These are phyloP conservation scores for Anabas testudineus DNA, from an alignment of 2,797 vertebrate species.

Conservation along the genomic window DNA sequence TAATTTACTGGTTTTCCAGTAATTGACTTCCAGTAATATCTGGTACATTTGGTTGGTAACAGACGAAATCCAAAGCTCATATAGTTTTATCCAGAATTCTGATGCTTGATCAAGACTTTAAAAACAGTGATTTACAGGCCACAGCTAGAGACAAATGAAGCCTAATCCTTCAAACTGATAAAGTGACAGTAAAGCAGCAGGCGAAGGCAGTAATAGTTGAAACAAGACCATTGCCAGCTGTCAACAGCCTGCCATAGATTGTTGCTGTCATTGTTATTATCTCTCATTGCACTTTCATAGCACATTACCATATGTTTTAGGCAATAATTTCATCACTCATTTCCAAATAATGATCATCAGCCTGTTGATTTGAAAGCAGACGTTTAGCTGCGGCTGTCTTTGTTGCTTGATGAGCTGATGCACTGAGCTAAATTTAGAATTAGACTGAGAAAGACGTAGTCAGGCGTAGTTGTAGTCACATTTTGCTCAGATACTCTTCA, in stretches of 20 bases:
- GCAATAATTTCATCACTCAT: slow-evolving; percentile 57
- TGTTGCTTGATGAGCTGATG: slow-evolving; percentile 21
- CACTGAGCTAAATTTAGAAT: slow-evolving; percentile 36
- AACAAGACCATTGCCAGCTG: slow-evolving; percentile 38
- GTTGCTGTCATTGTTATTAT: slow-evolving; percentile 49
- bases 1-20: too few species aligned
- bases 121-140: neutral
- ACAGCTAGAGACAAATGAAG: slow-evolving; percentile 26
- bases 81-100: neutral
- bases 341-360: slow-evolving; percentile 60
- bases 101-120: neutral
- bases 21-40: too few species aligned
- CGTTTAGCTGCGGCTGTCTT: slow-evolving; percentile 10
- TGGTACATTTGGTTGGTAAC: too few species aligned
- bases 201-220: slow-evolving; percentile 37
- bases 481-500: neutral
- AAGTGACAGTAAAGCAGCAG: slow-evolving; percentile 52
- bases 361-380: slow-evolving; percentile 51
- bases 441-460: slow-evolving; percentile 1
- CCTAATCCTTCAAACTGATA: slow-evolving; percentile 36
- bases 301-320: slow-evolving; percentile 58
- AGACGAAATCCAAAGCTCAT: neutral
- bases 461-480: neutral
- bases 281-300: slow-evolving; percentile 44
- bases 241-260: slow-evolving; percentile 44